Base-by-base conservation (phyloP, 2,888 invertebrate species). In the Melanargia galathea region DNA sequence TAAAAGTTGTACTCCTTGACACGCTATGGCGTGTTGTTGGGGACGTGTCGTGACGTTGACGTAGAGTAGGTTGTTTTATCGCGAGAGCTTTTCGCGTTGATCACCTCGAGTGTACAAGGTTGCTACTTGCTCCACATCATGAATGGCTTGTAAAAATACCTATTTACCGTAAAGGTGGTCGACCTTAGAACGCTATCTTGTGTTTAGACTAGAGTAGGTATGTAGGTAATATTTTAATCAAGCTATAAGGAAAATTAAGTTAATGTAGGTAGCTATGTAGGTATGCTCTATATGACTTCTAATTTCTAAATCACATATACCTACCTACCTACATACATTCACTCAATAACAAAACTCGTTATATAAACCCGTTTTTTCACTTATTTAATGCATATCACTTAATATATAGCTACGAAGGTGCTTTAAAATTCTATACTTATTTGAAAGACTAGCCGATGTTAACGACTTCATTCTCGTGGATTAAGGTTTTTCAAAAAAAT, bases 1-100 rank as follows among this genome's bases (percentile, higher is more conserved):
- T 80, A 70, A 87, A 89, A 89, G 87, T 88, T 82, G 87, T 81
- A 76, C 80, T 81, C 88, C 88, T 89, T 89, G 89, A 87, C 87
- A 86, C 75, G 76, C 72, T 65, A 60, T 65, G 67, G 73, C 74
- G 35, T 7, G 48, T 43, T 51, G 20, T 52, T 33, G 20, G 46
- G 24, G 72, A 80, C 79, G 79, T 79, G 79, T 80, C 77, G 57
- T 84, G 84, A 86, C 86, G 82, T 82, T 35, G 51, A 20, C 51
- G 51, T 52, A 26, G 13, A 18, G 5, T 52, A 10, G 20, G 33
- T 52, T 33, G 5, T 33, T 35, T 35, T 20, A 18, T 46, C 11
- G 20, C 70, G 16, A 71, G 73, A 80, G 79, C 80, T 83, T 80
- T 81, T 79, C 76, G 75, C 77, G 74, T 70, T 62, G 64, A 56